Evolutionary conservation across 2,888 invertebrate genomes (phyloP).

Genomic region (Tiliacea citrago): DNA sequence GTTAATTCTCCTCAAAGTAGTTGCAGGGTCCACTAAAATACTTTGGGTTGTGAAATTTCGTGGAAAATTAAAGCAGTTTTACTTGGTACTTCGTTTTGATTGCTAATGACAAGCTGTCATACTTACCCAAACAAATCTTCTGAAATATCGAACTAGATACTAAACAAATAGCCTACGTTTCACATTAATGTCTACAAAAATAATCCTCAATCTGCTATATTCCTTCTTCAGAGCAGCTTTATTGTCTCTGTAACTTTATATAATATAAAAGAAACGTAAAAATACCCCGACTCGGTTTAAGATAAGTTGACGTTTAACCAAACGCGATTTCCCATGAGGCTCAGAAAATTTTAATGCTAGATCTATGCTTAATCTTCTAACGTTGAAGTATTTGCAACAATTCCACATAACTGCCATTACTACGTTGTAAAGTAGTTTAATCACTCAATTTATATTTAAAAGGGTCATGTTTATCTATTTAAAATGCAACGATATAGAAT

Average conservation of each 20-base stretch:
- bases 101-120: not conserved
- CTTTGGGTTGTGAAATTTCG: not conserved
- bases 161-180: not conserved
- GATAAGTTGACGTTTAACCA: slow-evolving; percentile 38
- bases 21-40: slow-evolving; percentile 5
- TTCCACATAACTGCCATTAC: slow-evolving; percentile 29
- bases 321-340: slow-evolving; percentile 43
- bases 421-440: slow-evolving; percentile 37
- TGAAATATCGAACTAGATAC: not conserved
- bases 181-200: not conserved
- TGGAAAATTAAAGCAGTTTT: not conserved
- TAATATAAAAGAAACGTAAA: slow-evolving; percentile 44
- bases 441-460: slow-evolving; percentile 50
- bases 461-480: slow-evolving; percentile 26
- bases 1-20: not conserved
- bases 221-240: not conserved
- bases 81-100: not conserved
- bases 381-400: slow-evolving; percentile 27
- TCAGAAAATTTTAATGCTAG: slow-evolving; percentile 18
- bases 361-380: slow-evolving; percentile 38
- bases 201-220: not conserved
- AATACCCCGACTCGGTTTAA: slow-evolving; percentile 14
- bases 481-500: slow-evolving; percentile 37
- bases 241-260: slow-evolving; percentile 21
- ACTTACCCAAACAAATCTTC: not conserved